Conservation (phyloP, 2,888 invertebrate species). For the Monopis laevigella region DNA sequence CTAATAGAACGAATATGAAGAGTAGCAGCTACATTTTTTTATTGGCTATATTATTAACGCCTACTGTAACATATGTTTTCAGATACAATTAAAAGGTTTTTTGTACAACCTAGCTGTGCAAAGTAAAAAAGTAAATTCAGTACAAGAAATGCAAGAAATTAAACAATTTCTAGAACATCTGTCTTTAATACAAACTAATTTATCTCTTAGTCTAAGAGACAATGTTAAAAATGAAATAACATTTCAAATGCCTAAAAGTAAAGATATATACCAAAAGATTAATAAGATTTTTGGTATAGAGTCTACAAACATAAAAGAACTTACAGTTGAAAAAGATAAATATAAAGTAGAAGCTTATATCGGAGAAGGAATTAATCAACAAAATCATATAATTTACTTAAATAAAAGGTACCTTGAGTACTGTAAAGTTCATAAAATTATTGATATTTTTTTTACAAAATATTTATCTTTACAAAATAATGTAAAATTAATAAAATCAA, state of each 20-base stretch:
- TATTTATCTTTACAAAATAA: slow-evolving; percentile 15
- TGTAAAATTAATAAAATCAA: slow-evolving; percentile 23
- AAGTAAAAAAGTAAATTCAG: slow-evolving; percentile 55
- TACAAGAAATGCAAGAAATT: slow-evolving; percentile 68
- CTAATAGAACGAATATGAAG: no score
- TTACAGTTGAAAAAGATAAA: slow-evolving; percentile 39
- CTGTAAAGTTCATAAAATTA: slow-evolving; percentile 42
- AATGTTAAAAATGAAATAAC: slow-evolving; percentile 68
- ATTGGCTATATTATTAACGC: no score
- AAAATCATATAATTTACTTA: slow-evolving; percentile 71
- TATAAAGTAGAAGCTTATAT: slow-evolving; percentile 68
- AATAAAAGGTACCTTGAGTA: slow-evolving; percentile 68
- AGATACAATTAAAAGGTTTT: slow-evolving; percentile 72
- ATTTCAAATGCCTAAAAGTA: slow-evolving; percentile 66
- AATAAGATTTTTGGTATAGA: slow-evolving; percentile 32
- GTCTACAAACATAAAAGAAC: slow-evolving; percentile 29
- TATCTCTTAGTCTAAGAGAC: slow-evolving; percentile 76
- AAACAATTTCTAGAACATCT: slow-evolving; percentile 67
- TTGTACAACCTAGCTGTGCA: slow-evolving; percentile 71
- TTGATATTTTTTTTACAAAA: slow-evolving; percentile 32
- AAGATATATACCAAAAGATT: slow-evolving; percentile 62
- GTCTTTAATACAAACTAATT: slow-evolving; percentile 70
- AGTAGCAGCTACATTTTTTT: no score
- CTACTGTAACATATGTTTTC: slow-evolving; percentile 22
- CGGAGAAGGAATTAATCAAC: slow-evolving; percentile 28